Evolutionary conservation across 2,113 vertebrate genomes (phyloP).

Genomic region (Melanostigma gelatinosum): DNA sequence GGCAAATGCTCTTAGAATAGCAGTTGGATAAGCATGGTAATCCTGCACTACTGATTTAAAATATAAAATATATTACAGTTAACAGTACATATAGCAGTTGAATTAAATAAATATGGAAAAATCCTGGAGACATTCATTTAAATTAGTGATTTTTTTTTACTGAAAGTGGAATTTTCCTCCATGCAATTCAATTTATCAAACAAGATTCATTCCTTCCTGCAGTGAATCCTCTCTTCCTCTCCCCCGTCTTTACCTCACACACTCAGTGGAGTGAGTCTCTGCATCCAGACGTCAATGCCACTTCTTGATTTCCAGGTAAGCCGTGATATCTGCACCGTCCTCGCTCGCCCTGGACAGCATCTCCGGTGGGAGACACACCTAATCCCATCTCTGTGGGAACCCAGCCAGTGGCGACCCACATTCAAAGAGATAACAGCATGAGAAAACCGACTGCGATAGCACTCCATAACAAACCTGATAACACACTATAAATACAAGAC

Average conservation of each 20-base stretch:
- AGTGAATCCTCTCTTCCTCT: neutral
- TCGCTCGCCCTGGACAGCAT: slow-evolving; percentile 53
- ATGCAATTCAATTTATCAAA: slow-evolving; percentile 1
- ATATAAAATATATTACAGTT: neutral
- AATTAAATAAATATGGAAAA: neutral
- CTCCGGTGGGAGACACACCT: slow-evolving; percentile 60
- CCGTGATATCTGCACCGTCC: slow-evolving; percentile 41
- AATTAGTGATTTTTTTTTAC: slow-evolving; percentile 6
- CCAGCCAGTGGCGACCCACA: slow-evolving; percentile 48
- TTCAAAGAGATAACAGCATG: slow-evolving; percentile 73
- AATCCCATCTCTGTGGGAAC: slow-evolving; percentile 55
- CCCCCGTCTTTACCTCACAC: slow-evolving; percentile 18
- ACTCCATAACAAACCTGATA: slow-evolving; percentile 63
- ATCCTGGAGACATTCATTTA: neutral
- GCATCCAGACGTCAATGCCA: slow-evolving; percentile 27
- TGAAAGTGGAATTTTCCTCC: neutral
- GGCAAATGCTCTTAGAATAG: neutral
- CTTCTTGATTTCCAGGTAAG: slow-evolving; percentile 44
- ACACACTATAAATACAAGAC: slow-evolving; percentile 45
- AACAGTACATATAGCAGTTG: neutral
- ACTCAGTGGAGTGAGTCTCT: slow-evolving; percentile 1
- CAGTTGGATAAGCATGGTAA: neutral
- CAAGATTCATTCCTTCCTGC: neutral
- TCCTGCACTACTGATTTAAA: neutral
- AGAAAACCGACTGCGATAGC: slow-evolving; percentile 60